A percentile compares a stretch with the other conserved stretches of the same genome.
phyloP scores from a whole-genome alignment of 2,113 vertebrate genomes.

The Connochaetes taurinus region DNA sequence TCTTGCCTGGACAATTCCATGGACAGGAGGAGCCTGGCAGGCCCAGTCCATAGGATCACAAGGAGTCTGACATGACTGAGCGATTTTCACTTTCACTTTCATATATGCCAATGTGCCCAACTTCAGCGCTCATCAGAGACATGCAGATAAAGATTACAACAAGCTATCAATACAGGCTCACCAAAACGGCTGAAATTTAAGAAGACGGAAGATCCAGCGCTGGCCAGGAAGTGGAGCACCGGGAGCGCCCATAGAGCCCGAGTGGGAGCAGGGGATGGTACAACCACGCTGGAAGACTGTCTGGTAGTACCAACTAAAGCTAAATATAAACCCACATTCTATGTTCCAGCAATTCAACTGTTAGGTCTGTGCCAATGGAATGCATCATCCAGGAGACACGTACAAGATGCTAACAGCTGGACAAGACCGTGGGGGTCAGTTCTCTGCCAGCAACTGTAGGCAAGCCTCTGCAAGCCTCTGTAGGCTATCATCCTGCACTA shows the following conservation, averaged over 20 bases:
- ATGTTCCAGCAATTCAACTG: fast-evolving
- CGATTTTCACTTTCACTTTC: background rate
- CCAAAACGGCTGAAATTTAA: background rate
- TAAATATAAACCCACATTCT: fast-evolving
- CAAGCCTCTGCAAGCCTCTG: no score
- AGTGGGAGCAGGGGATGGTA: fast-evolving
- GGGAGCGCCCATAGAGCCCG: fast-evolving
- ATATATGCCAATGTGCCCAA: background rate
- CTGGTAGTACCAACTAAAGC: background rate
- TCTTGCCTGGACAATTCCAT: background rate
- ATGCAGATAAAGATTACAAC: background rate
- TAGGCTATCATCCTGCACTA: no score
- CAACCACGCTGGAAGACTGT: background rate
- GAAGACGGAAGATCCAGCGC: background rate
- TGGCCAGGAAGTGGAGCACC: background rate
- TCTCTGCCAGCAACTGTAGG: background rate
- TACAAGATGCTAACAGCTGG: background rate
- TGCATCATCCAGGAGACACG: fast-evolving
- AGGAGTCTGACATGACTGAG: background rate
- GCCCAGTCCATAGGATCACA: background rate
- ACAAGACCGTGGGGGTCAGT: background rate
- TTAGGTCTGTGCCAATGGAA: background rate
- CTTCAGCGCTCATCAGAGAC: background rate
- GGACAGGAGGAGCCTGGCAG: background rate
- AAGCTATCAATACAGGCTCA: background rate